phyloP scores from a whole-genome alignment of 2,797 vertebrate species.

The Myiotriccus ornatus region DNA sequence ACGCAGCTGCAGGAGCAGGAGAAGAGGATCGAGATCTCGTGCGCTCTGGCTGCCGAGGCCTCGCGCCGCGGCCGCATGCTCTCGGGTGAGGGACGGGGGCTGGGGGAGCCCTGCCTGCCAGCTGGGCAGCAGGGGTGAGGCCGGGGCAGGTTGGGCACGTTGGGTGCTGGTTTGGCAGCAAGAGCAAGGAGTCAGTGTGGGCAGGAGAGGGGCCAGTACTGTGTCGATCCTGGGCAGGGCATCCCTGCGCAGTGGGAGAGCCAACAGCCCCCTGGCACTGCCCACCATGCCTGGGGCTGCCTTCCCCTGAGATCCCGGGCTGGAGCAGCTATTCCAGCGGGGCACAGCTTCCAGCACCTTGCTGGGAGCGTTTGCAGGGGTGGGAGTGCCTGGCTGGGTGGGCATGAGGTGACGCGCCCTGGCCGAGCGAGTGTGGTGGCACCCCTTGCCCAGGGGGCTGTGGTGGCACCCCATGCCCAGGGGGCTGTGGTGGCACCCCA shows the following conservation, averaged over 20 bases:
- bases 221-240: neutral
- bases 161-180: neutral
- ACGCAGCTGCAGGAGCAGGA: constrained; percentile 94
- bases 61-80: constrained; percentile 92
- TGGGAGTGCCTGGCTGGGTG: neutral
- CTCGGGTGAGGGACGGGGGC: constrained; percentile 82
- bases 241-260: neutral
- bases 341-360: neutral
- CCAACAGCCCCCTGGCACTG: neutral
- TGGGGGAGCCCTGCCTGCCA: rapidly evolving
- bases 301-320: neutral
- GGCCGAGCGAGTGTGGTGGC: neutral
- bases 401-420: neutral
- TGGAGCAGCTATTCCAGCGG: rapidly evolving
- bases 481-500: no score
- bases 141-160: neutral
- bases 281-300: neutral
- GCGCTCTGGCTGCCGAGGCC: constrained; percentile 92
- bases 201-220: neutral
- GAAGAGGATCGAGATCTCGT: constrained; percentile 96
- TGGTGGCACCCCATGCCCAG: rapidly evolving
- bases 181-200: rapidly evolving
- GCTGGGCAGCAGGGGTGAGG: neutral
- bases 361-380: rapidly evolving
- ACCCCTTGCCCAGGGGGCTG: no score